A percentile compares a stretch with the other conserved stretches of the same genome.
Conservation (phyloP, 2,113 vertebrate species). For the Numenius arquata region DNA sequence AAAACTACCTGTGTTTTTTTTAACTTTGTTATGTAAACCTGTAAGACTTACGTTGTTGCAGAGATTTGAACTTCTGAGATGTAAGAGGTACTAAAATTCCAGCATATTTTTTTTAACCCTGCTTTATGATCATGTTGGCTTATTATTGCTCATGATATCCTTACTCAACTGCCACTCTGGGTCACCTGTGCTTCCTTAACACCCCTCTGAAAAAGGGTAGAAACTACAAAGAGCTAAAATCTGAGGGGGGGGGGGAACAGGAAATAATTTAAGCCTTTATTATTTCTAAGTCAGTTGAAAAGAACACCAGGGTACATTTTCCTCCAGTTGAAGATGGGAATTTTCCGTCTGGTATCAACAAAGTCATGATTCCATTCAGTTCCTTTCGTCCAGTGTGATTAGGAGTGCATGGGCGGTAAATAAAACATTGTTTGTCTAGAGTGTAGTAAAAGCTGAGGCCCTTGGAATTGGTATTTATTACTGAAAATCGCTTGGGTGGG, state of each 20-base stretch:
- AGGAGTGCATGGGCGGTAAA: not conserved
- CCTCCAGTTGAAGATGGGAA: not conserved
- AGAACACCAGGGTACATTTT: not conserved
- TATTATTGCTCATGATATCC: not conserved
- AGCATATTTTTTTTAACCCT: not conserved
- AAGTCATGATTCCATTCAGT: not conserved
- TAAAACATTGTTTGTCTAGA: not conserved
- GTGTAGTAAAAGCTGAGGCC: not conserved
- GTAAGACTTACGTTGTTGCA: not conserved
- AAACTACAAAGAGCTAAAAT: not conserved
- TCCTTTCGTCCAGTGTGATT: not conserved
- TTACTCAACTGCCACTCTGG: not conserved
- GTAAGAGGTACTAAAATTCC: not conserved
- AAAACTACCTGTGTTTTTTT: not conserved
- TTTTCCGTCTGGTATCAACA: not conserved
- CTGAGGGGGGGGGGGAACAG: accelerated
- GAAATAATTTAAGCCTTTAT: not conserved
- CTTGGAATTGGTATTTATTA: too few species aligned
- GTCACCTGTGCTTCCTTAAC: not conserved
- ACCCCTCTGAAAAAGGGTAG: not conserved
- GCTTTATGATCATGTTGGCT: not conserved
- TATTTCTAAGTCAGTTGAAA: not conserved
- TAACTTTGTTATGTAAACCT: not conserved
- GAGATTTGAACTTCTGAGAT: not conserved
- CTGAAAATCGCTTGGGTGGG: not conserved